phyloP scores from a whole-genome alignment of 2,888 invertebrate genomes.

The Drepanosiphum platanoidis region DNA sequence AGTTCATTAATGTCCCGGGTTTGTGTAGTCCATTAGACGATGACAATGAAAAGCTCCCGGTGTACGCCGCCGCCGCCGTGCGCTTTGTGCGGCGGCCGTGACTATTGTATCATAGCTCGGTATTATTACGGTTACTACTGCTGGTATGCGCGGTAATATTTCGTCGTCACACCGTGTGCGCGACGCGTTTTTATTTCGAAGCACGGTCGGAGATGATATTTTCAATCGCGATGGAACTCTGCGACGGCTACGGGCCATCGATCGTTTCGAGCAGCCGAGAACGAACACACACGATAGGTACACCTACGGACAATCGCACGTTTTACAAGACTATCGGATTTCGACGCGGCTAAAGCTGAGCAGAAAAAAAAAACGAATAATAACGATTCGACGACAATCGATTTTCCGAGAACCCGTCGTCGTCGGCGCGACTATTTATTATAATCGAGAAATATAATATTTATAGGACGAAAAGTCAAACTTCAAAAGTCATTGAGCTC shows the following conservation, averaged over 20 bases:
- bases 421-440: neutral
- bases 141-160: neutral
- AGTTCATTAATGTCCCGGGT: constrained; percentile 46
- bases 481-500: constrained; percentile 16
- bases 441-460: neutral
- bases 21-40: constrained; percentile 52
- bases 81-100: neutral
- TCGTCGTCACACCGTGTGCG: neutral
- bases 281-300: neutral
- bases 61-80: neutral
- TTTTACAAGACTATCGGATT: neutral
- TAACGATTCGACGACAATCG: neutral
- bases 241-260: neutral
- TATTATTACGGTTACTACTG: neutral
- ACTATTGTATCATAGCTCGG: neutral
- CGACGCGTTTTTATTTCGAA: neutral
- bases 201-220: neutral
- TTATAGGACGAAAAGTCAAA: neutral
- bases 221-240: neutral
- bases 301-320: neutral
- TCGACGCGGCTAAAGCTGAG: neutral
- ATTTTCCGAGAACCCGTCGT: constrained; percentile 5
- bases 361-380: no score
- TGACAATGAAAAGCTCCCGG: constrained; percentile 43
- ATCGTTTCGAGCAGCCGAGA: neutral